phyloP scores from a whole-genome alignment of 2,797 vertebrate species.

The Microhierax caerulescens region DNA sequence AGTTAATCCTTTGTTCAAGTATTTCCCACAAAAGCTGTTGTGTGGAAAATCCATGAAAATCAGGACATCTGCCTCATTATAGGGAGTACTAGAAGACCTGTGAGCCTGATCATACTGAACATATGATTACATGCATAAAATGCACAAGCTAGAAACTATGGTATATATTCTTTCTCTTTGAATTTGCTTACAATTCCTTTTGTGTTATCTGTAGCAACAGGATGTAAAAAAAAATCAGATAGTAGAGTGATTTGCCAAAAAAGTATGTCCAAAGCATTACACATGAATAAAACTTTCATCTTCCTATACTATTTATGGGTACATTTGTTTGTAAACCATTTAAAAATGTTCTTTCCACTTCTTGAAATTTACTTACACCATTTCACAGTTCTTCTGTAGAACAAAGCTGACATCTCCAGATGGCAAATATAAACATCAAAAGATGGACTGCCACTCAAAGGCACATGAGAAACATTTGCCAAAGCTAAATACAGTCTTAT shows the following conservation, averaged over 20 bases:
- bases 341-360: not conserved
- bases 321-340: slow-evolving; percentile 35
- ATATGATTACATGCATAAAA: not conserved
- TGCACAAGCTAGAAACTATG: not conserved
- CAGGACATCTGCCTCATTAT: not conserved
- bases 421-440: slow-evolving; percentile 58
- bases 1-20: not conserved
- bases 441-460: slow-evolving; percentile 45
- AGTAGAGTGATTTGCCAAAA: not conserved
- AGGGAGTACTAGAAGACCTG: not conserved
- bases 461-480: slow-evolving; percentile 40
- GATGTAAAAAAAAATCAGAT: not conserved
- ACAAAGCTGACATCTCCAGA: slow-evolving; percentile 58
- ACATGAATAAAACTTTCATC: not conserved
- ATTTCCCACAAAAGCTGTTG: not conserved
- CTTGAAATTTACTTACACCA: slow-evolving; percentile 2
- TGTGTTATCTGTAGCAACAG: not conserved
- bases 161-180: not conserved
- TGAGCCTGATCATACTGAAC: not conserved
- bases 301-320: not conserved
- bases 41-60: not conserved
- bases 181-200: not conserved
- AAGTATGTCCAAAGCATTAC: not conserved
- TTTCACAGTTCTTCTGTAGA: not conserved
- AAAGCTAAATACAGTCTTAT: not conserved